Conservation (phyloP, 30 jellyfish, hydroid and myxozoan genomes). For the Cassiopea andromeda region DNA sequence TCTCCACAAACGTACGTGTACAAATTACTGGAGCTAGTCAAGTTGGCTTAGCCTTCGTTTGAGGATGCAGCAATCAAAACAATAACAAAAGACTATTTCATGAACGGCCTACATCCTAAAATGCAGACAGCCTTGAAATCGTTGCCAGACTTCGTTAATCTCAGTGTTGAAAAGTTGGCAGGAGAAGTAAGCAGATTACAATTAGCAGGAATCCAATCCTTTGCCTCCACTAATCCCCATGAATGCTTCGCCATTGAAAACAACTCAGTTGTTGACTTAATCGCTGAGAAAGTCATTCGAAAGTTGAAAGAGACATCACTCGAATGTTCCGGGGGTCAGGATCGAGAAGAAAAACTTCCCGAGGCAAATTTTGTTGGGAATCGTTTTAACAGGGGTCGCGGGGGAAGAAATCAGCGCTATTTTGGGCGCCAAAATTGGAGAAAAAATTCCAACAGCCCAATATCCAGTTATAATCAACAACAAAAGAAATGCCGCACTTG, state of each 20-base stretch:
- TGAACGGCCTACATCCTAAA: slow-evolving; percentile 43
- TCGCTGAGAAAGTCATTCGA: slow-evolving; percentile 32
- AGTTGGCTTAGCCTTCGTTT: slow-evolving; percentile 31
- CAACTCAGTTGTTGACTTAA: slow-evolving; percentile 4
- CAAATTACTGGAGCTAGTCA: slow-evolving; percentile 23
- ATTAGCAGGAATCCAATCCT: slow-evolving; percentile 34
- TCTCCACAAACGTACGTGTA: slow-evolving; percentile 42
- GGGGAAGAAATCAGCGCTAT: slow-evolving; percentile 30
- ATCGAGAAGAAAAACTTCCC: slow-evolving; percentile 21
- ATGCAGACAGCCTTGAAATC: slow-evolving; percentile 41
- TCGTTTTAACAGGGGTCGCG: slow-evolving; percentile 29
- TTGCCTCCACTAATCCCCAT: slow-evolving; percentile 12
- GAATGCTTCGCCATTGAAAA: slow-evolving; percentile 10
- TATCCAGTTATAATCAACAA: slow-evolving; percentile 18
- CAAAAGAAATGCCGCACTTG: slow-evolving; percentile 60
- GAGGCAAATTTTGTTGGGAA: slow-evolving; percentile 46
- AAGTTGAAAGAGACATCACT: slow-evolving; percentile 19
- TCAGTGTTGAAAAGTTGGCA: slow-evolving; percentile 11
- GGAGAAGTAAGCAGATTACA: slow-evolving; percentile 3
- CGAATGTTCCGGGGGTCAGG: slow-evolving; percentile 30
- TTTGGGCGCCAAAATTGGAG: slow-evolving; percentile 43
- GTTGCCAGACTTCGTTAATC: slow-evolving; percentile 12
- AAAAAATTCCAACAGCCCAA: slow-evolving; percentile 23
- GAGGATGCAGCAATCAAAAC: slow-evolving; percentile 25
- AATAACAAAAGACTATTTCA: slow-evolving; percentile 29